phyloP scores from a whole-genome alignment of 2,888 invertebrate genomes.

The Hypsopygia costalis region DNA sequence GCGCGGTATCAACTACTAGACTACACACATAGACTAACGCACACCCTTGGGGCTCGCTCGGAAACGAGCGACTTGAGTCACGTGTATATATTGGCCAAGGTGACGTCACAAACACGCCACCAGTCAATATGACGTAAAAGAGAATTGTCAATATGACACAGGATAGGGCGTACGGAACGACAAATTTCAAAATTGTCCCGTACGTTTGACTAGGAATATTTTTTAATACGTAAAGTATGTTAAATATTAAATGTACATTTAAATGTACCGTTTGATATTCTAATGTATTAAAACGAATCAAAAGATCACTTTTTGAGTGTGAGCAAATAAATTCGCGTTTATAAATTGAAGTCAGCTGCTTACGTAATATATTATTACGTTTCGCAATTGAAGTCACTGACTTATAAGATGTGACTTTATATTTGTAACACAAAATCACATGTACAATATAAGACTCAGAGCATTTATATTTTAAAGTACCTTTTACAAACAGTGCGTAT shows the following conservation, averaged over 20 bases:
- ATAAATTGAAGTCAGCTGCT: too few species aligned
- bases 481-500: too few species aligned
- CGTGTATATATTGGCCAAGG: neutral
- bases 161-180: constrained; percentile 2
- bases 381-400: too few species aligned
- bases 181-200: neutral
- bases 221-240: neutral
- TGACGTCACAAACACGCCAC: neutral
- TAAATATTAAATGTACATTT: constrained; percentile 4
- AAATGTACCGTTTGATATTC: neutral
- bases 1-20: constrained; percentile 14
- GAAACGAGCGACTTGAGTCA: neutral
- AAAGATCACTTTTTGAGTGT: too few species aligned
- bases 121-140: constrained; percentile 7
- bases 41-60: constrained; percentile 13
- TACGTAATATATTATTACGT: too few species aligned
- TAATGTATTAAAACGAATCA: too few species aligned
- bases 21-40: constrained; percentile 19
- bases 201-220: constrained; percentile 9
- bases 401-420: too few species aligned
- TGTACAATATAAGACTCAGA: too few species aligned
- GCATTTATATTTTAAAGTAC: too few species aligned
- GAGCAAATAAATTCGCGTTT: too few species aligned
- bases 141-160: constrained; percentile 6
- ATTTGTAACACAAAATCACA: too few species aligned